Conservation (phyloP, 2,113 vertebrate genomes). For the Amia ocellicauda region DNA sequence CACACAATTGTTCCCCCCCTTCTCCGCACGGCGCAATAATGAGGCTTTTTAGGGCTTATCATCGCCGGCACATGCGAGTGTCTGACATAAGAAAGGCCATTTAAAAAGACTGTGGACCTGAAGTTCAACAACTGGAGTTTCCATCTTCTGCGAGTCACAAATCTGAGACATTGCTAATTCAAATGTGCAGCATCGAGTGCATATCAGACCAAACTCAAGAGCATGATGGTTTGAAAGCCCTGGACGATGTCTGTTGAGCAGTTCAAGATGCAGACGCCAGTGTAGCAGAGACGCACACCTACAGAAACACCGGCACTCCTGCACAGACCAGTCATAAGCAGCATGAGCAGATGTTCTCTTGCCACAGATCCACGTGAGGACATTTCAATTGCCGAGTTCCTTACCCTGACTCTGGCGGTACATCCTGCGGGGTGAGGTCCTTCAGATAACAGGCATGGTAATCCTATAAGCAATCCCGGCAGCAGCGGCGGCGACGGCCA, state of each 20-base stretch:
- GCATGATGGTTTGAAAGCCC: too few relatives aligned
- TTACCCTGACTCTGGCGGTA: slow-evolving; percentile 64
- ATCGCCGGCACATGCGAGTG: slow-evolving; percentile 22
- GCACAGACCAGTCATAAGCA: background rate
- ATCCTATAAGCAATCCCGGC: slow-evolving; percentile 34
- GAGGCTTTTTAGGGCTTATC: slow-evolving; percentile 25
- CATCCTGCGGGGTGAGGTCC: slow-evolving; percentile 62
- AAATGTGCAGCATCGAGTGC: too few relatives aligned
- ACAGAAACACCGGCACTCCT: too few relatives aligned
- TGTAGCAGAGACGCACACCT: background rate
- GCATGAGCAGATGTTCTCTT: background rate
- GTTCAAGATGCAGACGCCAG: background rate
- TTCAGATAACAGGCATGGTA: slow-evolving; percentile 54
- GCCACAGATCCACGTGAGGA: background rate
- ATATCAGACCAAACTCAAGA: too few relatives aligned
- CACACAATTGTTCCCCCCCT: slow-evolving; percentile 35
- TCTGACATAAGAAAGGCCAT: background rate
- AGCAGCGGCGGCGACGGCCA: slow-evolving; percentile 26
- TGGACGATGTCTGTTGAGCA: too few relatives aligned
- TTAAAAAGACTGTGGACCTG: background rate
- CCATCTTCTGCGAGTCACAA: too few relatives aligned
- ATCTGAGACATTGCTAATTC: too few relatives aligned
- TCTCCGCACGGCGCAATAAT: slow-evolving; percentile 22
- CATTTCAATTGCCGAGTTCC: slow-evolving; percentile 24
- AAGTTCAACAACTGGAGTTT: background rate